Evolutionary conservation across 2,113 vertebrate genomes (phyloP).

Genomic region (Lycocorax pyrrhopterus): DNA sequence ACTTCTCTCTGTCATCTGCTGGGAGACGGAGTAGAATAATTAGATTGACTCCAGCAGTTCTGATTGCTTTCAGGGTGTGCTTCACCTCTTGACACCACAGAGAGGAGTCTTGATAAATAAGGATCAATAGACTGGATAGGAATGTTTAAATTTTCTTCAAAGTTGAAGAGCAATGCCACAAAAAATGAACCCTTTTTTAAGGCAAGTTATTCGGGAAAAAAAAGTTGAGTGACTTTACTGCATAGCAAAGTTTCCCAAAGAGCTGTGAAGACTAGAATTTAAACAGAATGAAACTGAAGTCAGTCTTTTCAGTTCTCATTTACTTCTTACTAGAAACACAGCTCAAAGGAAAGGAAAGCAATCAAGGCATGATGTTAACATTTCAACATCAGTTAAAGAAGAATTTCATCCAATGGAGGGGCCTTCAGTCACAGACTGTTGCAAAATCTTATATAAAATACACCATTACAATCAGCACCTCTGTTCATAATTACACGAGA

Average conservation of each 20-base stretch:
- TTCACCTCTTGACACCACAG: constrained; percentile 14
- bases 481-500: neutral
- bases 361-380: neutral
- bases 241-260: neutral
- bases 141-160: constrained; percentile 33
- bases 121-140: constrained; percentile 23
- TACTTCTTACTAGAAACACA: neutral
- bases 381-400: neutral
- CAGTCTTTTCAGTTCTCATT: neutral
- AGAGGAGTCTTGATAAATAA: constrained; percentile 35
- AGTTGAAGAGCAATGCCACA: neutral
- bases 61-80: constrained; percentile 44
- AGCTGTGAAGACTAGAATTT: neutral
- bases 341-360: neutral
- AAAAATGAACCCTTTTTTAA: neutral
- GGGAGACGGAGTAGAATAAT: constrained; percentile 31
- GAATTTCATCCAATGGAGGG: neutral
- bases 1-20: constrained; percentile 24
- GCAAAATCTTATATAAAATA: neutral
- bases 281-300: neutral
- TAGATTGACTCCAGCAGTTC: constrained; percentile 42
- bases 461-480: neutral
- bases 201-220: neutral
- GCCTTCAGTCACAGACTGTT: neutral
- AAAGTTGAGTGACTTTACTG: neutral